Evolutionary conservation across 64 coral and sea anemone genomes (phyloP).

Genomic region (Acropora tenuis): DNA sequence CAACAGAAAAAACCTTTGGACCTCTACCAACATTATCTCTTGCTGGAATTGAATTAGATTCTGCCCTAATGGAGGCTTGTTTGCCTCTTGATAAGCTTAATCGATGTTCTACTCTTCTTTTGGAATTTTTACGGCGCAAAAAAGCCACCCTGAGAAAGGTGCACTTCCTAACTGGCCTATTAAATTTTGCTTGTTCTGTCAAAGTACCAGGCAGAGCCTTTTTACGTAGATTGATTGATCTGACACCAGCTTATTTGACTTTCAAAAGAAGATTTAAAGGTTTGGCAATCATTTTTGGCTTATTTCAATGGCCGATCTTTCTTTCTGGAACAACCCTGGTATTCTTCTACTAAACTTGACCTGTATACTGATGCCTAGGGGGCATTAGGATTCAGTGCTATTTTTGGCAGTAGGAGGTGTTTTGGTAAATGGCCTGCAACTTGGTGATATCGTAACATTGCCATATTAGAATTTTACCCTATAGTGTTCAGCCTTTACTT

Average conservation of each 20-base stretch:
- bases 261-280: neutral
- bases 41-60: too few relatives aligned
- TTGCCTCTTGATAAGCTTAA: neutral
- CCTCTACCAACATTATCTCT: too few relatives aligned
- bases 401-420: slow-evolving; percentile 27
- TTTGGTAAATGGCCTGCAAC: slow-evolving; percentile 6
- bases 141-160: neutral
- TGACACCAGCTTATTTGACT: neutral
- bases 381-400: neutral
- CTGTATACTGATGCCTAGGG: slow-evolving; percentile 23
- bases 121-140: neutral
- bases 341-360: neutral
- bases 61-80: neutral
- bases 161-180: neutral
- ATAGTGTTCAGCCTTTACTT: neutral
- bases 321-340: neutral
- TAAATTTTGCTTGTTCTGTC: slow-evolving; percentile 31
- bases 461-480: slow-evolving; percentile 45
- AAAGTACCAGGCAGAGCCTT: neutral
- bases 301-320: neutral
- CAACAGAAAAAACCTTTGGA: too few relatives aligned
- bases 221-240: neutral
- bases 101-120: neutral
- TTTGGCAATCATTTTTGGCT: slow-evolving; percentile 3
- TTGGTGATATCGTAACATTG: neutral